Conservation (phyloP, 2,797 vertebrate genomes). For the Cuculus canorus region DNA sequence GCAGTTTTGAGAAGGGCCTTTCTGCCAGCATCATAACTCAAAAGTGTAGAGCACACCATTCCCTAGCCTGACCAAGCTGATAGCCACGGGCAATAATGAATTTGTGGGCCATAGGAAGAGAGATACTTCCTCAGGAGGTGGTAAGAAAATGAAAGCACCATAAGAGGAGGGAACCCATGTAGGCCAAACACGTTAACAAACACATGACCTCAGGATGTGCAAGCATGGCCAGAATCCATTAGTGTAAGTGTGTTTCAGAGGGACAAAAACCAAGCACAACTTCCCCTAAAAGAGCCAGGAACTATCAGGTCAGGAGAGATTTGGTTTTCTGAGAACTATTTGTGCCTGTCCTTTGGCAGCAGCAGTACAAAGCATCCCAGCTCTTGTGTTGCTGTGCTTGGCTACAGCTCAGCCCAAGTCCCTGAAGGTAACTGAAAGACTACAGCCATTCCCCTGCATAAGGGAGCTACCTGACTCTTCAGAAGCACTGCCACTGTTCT, state of each 20-base stretch:
- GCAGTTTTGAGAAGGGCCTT: not conserved
- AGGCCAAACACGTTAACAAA: not conserved
- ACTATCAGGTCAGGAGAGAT: not conserved
- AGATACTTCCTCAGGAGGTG: not conserved
- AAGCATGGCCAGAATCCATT: not conserved
- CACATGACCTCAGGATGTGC: rapidly evolving
- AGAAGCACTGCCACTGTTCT: not conserved
- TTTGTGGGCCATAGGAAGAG: not conserved
- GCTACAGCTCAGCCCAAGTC: not conserved
- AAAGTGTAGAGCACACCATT: not conserved
- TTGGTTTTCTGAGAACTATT: not conserved
- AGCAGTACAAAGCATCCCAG: not conserved
- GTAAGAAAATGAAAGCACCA: not conserved
- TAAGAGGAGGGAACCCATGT: not conserved
- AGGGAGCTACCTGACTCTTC: not conserved
- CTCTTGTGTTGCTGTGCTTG: not conserved
- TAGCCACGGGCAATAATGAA: not conserved
- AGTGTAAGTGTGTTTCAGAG: not conserved
- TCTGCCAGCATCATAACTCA: not conserved
- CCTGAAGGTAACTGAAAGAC: not conserved
- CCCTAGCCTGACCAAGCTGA: not conserved
- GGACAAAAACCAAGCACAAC: not conserved
- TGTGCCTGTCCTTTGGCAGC: not conserved
- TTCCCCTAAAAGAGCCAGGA: not conserved
- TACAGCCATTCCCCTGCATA: not conserved